Base-by-base conservation (phyloP, 2,888 invertebrate genomes). In the Aspidiotus rigidus region DNA sequence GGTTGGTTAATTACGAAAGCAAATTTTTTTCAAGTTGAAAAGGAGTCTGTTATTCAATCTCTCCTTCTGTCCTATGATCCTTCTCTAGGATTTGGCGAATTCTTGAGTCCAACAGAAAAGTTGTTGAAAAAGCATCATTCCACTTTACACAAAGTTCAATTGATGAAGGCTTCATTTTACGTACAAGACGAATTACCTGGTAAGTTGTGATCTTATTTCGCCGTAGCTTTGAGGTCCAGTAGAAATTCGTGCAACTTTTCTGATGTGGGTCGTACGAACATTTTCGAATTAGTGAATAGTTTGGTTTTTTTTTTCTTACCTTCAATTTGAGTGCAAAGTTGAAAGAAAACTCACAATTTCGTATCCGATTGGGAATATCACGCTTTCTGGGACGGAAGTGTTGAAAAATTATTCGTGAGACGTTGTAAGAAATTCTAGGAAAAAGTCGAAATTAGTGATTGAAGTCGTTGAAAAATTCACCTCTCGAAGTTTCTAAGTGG, bases 141-240 rank as follows among this genome's bases (percentile, higher is more conserved):
- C 0, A 57, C 66, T 11, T 40, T 66, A 17, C 86, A 87, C 73
- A 85, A 84, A 74, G 81, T 90, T 42, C 90, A 91, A 75, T 79
- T 90, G 0, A 91, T 91, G 90, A 91, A 91, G 55, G 77, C 89
- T 89, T 0, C 89, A 88, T 0, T 83, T 91, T 64, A 91, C 86
- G 74, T 57, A 0, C 56, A 66, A 10, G 66, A 66, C 13, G 56
- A 66, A 28, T 8, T 42, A n/a, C 49, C 66, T 8, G 66, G 66
- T 66, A 5, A 40, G 55, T 54, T 40, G 0, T 17, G n/a, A 9
- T 40, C 54, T 55, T 40, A 28, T 28, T 5, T 28, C 28, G 28
- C 28, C 28, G 2, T 28, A 28, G 28, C 39, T 2, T 49, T 44
- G 9, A 61, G 28, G 28, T 28, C 28, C 28, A 28, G 28, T 28